phyloP scores from a whole-genome alignment of 2,113 vertebrate genomes.

The Patagioenas fasciata region DNA sequence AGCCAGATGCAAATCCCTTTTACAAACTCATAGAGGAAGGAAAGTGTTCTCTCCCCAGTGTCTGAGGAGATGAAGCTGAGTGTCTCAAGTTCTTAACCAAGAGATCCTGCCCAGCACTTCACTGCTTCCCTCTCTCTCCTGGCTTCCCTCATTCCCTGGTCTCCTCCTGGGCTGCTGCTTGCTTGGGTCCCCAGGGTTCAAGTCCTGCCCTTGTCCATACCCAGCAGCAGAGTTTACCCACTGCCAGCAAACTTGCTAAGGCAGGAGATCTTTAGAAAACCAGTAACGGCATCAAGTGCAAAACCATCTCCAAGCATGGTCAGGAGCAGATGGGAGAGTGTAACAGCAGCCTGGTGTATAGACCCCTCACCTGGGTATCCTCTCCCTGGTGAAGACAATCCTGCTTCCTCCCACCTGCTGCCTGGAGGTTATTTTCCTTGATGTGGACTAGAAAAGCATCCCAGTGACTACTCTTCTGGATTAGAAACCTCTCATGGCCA shows the following conservation, averaged over 20 bases:
- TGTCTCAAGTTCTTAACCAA: neutral
- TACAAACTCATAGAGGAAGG: neutral
- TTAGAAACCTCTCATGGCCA: neutral
- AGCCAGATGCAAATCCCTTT: slow-evolving; percentile 36
- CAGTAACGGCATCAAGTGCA: neutral
- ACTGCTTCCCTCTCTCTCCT: neutral
- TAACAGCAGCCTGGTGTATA: neutral
- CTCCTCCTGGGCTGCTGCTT: neutral
- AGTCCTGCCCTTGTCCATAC: neutral
- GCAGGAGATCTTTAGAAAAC: neutral
- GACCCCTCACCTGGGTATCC: neutral
- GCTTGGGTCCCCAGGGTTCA: neutral
- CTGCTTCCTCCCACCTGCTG: neutral
- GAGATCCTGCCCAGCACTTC: neutral
- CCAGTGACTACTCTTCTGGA: neutral
- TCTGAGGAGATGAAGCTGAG: neutral
- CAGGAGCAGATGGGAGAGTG: neutral
- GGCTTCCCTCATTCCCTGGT: neutral
- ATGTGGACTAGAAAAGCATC: neutral
- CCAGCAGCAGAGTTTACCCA: neutral
- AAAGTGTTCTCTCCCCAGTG: neutral
- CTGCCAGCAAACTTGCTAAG: neutral
- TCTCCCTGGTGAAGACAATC: neutral
- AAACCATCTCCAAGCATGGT: neutral
- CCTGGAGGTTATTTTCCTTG: neutral